Evolutionary conservation across 1,140 invertebrate species (phyloP).

Genomic region (Bombyx mori): ASM3026992v2 NC_085119.1:2787501-2788000

Average conservation of each 20-base stretch:
- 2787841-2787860: conserved; percentile 21
- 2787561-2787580: too few species aligned
- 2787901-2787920: conserved; percentile 42
- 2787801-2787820: conserved; percentile 11
- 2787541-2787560: conserved; percentile 9
- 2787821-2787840: neutral
- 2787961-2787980: conserved; percentile 1
- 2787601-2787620: too few species aligned
- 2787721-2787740: conserved; percentile 40
- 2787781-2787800: conserved; percentile 19
- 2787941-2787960: conserved; percentile 3
- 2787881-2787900: conserved; percentile 36
- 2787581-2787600: too few species aligned
- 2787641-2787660: too few species aligned
- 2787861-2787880: conserved; percentile 32
- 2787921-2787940: conserved; percentile 28
- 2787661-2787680: too few species aligned
- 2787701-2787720: conserved; percentile 28
- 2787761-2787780: conserved; percentile 37
- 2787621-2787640: too few species aligned
- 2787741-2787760: conserved; percentile 44
- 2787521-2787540: conserved; percentile 17
- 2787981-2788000: neutral
- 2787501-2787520: conserved; percentile 12
- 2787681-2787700: too few species aligned